phyloP scores from a whole-genome alignment of 1,140 invertebrate genomes.

The Carposina sasakii region DNA sequence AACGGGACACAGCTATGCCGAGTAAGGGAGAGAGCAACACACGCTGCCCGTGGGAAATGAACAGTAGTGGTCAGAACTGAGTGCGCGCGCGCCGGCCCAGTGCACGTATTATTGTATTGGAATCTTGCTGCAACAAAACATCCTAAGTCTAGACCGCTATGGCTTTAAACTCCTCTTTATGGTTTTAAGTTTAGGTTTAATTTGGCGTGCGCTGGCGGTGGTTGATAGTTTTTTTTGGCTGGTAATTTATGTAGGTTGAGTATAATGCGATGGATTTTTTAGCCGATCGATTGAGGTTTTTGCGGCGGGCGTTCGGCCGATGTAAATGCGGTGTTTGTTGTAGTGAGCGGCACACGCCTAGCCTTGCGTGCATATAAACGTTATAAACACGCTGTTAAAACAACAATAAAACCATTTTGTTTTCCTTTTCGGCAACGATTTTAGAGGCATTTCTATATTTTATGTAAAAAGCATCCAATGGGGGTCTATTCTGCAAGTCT shows the following conservation, averaged over 20 bases:
- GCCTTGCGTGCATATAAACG: slow-evolving; percentile 36
- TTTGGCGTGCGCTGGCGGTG: slow-evolving; percentile 28
- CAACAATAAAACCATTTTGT: no score
- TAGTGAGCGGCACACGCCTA: slow-evolving; percentile 52
- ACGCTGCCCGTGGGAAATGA: slow-evolving; percentile 71
- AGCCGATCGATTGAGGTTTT: slow-evolving; percentile 65
- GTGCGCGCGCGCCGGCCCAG: slow-evolving; percentile 66
- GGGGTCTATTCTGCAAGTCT: no score
- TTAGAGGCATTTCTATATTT: no score
- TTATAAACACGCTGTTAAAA: no score
- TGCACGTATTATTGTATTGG: slow-evolving; percentile 66
- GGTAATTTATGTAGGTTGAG: slow-evolving; percentile 44
- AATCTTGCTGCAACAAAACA: slow-evolving; percentile 41
- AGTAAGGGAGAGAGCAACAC: slow-evolving; percentile 33
- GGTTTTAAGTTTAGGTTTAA: no score
- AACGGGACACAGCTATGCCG: slow-evolving; percentile 44
- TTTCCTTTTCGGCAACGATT: no score
- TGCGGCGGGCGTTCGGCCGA: slow-evolving; percentile 52
- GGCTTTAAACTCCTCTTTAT: no score
- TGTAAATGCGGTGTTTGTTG: slow-evolving; percentile 61
- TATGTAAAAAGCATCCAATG: no score
- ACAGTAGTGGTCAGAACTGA: slow-evolving; percentile 72
- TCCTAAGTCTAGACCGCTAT: no score
- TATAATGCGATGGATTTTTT: slow-evolving; percentile 63
- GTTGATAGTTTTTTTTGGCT: slow-evolving; percentile 22